A percentile compares a stretch with the other conserved stretches of the same genome.
Evolutionary conservation across 2,888 invertebrate species (phyloP).

Genomic region (Drosophila dives): DNA sequence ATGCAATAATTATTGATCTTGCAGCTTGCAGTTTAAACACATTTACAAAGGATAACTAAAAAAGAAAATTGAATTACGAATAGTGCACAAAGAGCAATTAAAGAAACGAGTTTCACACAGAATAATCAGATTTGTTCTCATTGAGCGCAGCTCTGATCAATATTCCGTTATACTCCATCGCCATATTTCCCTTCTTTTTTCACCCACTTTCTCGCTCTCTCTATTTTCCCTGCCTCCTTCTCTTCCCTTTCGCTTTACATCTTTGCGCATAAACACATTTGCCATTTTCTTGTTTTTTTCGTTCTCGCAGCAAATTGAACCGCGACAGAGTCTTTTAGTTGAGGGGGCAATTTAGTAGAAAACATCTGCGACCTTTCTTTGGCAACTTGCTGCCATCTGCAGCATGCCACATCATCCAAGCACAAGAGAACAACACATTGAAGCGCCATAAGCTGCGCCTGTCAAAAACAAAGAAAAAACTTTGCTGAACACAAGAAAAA

Average conservation of each 20-base stretch:
- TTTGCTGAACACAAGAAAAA: slow-evolving; percentile 20
- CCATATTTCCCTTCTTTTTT: no score
- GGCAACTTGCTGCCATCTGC: slow-evolving; percentile 49
- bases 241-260: slow-evolving; percentile 41
- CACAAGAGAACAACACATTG: slow-evolving; percentile 63
- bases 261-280: slow-evolving; percentile 78
- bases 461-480: slow-evolving; percentile 50
- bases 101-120: background rate
- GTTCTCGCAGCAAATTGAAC: slow-evolving; percentile 71
- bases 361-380: slow-evolving; percentile 61
- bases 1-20: background rate
- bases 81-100: background rate
- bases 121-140: background rate
- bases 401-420: slow-evolving; percentile 61
- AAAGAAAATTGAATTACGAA: background rate
- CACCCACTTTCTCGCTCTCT: background rate
- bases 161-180: background rate
- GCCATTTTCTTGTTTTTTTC: slow-evolving; percentile 36
- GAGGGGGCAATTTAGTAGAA: slow-evolving; percentile 64
- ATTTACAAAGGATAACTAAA: background rate
- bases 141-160: background rate
- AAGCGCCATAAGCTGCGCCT: slow-evolving; percentile 65
- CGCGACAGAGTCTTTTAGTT: slow-evolving; percentile 45
- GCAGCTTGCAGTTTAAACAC: background rate
- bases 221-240: background rate